Conservation (phyloP, 2,797 vertebrate genomes). For the Limosa lapponica region DNA sequence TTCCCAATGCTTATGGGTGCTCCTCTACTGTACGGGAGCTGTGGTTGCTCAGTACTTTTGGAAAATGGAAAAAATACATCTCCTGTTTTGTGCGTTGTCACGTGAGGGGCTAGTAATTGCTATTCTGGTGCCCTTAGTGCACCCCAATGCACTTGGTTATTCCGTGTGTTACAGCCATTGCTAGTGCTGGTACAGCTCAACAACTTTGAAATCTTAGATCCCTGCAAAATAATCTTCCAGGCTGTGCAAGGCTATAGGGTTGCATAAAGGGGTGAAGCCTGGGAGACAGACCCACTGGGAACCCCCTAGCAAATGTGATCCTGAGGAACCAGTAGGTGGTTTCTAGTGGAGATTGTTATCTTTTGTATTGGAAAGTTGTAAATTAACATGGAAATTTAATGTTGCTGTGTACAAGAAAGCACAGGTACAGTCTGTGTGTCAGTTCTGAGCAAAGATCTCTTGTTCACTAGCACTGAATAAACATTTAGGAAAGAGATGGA, state of each 20-base stretch:
- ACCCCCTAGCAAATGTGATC: background rate
- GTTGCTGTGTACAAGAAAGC: background rate
- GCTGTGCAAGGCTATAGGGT: background rate
- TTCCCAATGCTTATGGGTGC: background rate
- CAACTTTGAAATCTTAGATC: background rate
- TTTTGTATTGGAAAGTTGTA: background rate
- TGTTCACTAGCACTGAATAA: background rate
- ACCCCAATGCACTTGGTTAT: background rate
- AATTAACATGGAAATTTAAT: background rate
- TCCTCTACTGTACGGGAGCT: background rate
- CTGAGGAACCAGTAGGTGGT: background rate
- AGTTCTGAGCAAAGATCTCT: background rate
- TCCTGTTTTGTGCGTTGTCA: background rate
- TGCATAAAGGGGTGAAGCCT: background rate
- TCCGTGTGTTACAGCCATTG: background rate
- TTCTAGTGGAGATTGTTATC: background rate
- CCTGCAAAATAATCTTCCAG: background rate
- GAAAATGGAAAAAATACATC: background rate
- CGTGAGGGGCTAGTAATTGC: background rate
- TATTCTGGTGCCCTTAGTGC: background rate
- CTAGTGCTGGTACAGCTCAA: background rate
- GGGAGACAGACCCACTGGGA: background rate
- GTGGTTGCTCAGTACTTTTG: background rate
- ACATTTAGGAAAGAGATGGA: background rate
- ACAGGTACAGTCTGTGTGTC: background rate